Evolutionary conservation across 2,113 vertebrate genomes (phyloP).

Genomic region (Acanthisitta chloris): DNA sequence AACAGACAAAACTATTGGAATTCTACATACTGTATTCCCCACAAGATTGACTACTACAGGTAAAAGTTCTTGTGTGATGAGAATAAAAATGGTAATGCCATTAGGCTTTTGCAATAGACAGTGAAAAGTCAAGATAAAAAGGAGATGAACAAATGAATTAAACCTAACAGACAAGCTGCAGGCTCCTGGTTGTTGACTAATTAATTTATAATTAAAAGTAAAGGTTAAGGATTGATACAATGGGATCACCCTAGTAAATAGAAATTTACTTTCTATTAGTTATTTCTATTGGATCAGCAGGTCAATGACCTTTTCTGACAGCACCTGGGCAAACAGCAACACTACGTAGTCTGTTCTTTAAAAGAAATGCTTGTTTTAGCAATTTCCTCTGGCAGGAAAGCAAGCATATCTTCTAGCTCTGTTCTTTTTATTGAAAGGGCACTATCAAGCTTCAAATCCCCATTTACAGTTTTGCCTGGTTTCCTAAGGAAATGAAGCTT

Average conservation of each 20-base stretch:
- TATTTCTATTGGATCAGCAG: background rate
- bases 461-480: background rate
- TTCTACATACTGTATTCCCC: background rate
- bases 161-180: background rate
- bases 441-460: background rate
- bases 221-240: background rate
- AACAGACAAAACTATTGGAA: background rate
- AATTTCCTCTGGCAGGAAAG: conserved; percentile 27
- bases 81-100: background rate
- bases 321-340: background rate
- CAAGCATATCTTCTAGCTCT: background rate
- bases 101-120: background rate
- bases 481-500: conserved; percentile 30
- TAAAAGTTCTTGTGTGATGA: background rate
- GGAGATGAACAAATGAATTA: background rate
- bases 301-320: background rate
- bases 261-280: background rate
- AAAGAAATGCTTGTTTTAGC: background rate
- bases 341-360: background rate
- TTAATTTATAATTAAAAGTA: conserved; percentile 24
- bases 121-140: background rate
- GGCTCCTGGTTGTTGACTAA: background rate
- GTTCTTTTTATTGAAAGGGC: conserved; percentile 7
- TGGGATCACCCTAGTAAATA: background rate
- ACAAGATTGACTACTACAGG: background rate